phyloP scores from a whole-genome alignment of 2,797 vertebrate genomes.

The Heteromormyrus szaboi region DNA sequence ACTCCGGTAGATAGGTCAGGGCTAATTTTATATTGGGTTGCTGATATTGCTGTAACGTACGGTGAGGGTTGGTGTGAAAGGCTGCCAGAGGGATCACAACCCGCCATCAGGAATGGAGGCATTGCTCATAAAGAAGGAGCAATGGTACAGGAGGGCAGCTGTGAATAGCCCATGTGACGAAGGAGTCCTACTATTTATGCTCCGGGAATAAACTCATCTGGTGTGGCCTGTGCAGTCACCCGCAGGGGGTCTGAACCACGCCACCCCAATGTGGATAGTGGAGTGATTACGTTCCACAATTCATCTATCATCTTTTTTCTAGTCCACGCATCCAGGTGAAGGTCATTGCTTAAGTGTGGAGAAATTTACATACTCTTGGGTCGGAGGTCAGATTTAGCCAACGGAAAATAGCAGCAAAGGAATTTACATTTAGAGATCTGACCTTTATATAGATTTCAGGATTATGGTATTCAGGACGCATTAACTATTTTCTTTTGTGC shows the following conservation, averaged over 20 bases:
- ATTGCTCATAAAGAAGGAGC: neutral
- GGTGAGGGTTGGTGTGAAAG: neutral
- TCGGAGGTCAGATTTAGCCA: neutral
- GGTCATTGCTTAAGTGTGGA: neutral
- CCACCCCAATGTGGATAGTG: neutral
- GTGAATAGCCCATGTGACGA: neutral
- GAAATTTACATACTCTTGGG: neutral
- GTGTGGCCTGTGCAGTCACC: neutral
- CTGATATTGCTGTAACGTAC: neutral
- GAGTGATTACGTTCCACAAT: neutral
- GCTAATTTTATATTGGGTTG: neutral
- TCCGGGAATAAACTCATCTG: neutral
- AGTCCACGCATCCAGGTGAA: neutral
- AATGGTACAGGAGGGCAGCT: neutral
- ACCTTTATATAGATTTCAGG: neutral
- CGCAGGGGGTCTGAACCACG: neutral
- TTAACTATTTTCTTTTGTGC: neutral
- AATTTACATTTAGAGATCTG: slow-evolving; percentile 4
- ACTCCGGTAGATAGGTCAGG: neutral
- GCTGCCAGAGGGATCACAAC: neutral
- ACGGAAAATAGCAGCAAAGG: neutral
- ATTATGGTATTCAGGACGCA: neutral
- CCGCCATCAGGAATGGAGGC: neutral
- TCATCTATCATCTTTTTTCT: neutral
- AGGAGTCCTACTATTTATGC: neutral